phyloP scores from a whole-genome alignment of 1,140 invertebrate genomes.

The Zaprionus capensis region DNA sequence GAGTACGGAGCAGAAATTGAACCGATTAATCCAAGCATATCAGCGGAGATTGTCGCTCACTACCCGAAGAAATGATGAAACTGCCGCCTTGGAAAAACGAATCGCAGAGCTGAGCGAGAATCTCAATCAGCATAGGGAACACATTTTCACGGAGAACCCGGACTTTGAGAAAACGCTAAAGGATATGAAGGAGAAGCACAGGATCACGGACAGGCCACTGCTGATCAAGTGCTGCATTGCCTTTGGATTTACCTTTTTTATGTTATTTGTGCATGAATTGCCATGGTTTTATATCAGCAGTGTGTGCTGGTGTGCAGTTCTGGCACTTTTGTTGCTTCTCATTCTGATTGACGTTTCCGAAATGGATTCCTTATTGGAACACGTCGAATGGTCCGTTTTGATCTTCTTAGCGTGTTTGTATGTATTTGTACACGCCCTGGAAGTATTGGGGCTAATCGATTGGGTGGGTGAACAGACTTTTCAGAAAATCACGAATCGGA shows the following conservation, averaged over 20 bases:
- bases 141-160: not conserved
- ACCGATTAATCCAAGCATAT: not conserved
- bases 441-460: conserved; percentile 88
- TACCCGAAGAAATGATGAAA: not conserved
- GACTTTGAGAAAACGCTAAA: conserved; percentile 59
- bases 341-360: conserved; percentile 85
- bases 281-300: conserved; percentile 86
- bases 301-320: conserved; percentile 89
- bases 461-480: conserved; percentile 88
- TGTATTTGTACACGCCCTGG: conserved; percentile 91
- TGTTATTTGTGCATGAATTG: conserved; percentile 85
- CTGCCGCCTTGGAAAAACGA: not conserved
- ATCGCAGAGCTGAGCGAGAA: not conserved
- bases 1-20: not conserved
- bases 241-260: conserved; percentile 86
- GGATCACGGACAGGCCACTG: conserved; percentile 87
- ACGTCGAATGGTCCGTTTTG: conserved; percentile 92
- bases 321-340: conserved; percentile 88
- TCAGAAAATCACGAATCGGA: conserved; percentile 86
- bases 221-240: conserved; percentile 87
- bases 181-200: conserved; percentile 16
- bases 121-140: not conserved
- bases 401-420: conserved; percentile 92
- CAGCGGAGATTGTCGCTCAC: not conserved
- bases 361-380: conserved; percentile 88